Evolutionary conservation across 23 tunicate genomes (phyloP), one percentile per base, ranked within the genome.

Genomic region (Clavelina lepadiformis): DNA sequence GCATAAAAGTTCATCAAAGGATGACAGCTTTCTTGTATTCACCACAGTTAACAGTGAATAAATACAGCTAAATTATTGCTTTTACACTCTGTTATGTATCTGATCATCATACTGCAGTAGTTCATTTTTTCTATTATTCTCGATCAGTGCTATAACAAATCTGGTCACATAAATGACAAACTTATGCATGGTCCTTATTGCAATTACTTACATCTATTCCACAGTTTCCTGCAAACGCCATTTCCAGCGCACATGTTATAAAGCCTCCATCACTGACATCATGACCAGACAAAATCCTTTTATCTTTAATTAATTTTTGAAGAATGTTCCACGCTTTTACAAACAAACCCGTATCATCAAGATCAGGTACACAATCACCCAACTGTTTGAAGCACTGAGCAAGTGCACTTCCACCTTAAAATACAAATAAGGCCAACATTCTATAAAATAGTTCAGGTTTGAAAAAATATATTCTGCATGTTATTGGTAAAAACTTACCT

Each of bases 241-340:
- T 87, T 65, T 87, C 96, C 58, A 87, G 44, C 31, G 68, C 47
- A 51, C 76, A 56, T 5, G 87, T 79, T 3, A 87, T 56, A 18
- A 87, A 67, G 3, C 96, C 96, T n/a, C 96, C 96, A 50, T 87
- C 96, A 34, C 96, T 87, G 53, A 87, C 72, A 50, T 87, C 96
- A 62, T 87, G 96, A 15, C 96, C 96, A 33, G 87, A 47, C 18
- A 33, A 6, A 22, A 87, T 33, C 22, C 35, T 2, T 2, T 47
- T 37, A 3, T 67, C 35, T 41, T 59, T 44, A 30, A 87, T 73
- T 29, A 79, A 46, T 18, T 52, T 36, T 61, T 87, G 96, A 26
- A 87, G 79, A 33, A 33, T 32, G 15, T 67, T 68, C 86, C 86
- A 87, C 30, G 78, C 86, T 32, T 41, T 66, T 34, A 74, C 67